Percentiles rank a stretch among this genome's conserved stretches.
phyloP scores from a whole-genome alignment of 2,797 vertebrate species.

The Crossoptilon crossoptilon region DNA sequence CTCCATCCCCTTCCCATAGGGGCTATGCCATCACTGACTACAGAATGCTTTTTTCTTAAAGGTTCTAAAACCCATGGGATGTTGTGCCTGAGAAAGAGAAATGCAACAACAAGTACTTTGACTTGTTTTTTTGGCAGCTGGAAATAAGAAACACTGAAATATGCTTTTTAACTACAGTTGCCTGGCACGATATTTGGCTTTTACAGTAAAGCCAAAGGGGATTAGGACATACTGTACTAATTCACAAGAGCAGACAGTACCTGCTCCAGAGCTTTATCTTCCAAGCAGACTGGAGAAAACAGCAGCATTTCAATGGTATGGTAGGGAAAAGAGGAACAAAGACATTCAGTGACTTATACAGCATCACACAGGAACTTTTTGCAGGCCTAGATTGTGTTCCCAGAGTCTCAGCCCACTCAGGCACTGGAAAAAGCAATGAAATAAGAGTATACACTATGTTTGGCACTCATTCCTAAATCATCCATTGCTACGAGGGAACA shows the following conservation, averaged over 20 bases:
- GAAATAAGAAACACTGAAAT: constrained; percentile 19
- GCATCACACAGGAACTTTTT: constrained; percentile 11
- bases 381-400: neutral
- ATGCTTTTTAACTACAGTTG: neutral
- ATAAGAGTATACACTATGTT: constrained; percentile 67
- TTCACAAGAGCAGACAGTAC: constrained; percentile 20
- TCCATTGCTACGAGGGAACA: constrained; percentile 49
- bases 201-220: constrained; percentile 26
- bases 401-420: constrained; percentile 17
- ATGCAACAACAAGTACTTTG: neutral
- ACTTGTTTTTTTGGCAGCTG: constrained; percentile 39
- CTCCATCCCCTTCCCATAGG: neutral
- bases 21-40: neutral
- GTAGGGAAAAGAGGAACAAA: constrained; percentile 23
- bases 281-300: neutral
- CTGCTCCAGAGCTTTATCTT: constrained; percentile 35
- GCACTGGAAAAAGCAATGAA: constrained; percentile 70
- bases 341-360: neutral
- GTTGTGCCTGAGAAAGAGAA: constrained; percentile 34
- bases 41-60: neutral
- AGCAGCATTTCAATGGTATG: neutral
- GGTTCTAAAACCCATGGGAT: constrained; percentile 10
- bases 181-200: neutral
- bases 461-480: constrained; percentile 68
- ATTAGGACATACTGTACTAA: constrained; percentile 32